These are phyloP conservation scores for Peromyscus californicus DNA, from an alignment of 2,113 vertebrate species.

Conservation along the genomic window DNA sequence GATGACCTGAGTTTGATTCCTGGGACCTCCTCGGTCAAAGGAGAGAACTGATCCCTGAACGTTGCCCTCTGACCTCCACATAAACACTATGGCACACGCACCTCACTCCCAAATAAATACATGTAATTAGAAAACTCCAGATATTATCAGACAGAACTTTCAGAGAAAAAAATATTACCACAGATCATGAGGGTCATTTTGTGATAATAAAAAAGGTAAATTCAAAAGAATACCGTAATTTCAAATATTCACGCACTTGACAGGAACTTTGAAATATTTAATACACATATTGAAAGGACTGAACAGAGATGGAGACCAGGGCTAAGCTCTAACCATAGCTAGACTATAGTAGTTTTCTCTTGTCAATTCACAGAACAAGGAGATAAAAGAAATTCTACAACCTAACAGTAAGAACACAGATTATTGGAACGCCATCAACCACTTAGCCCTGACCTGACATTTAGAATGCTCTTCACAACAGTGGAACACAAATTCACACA, in stretches of 20 bases:
- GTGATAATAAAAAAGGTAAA: slow-evolving; percentile 18
- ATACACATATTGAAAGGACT: not conserved
- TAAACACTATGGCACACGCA: not conserved
- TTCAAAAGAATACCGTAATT: not conserved
- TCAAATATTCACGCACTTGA: not conserved
- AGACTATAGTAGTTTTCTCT: not conserved
- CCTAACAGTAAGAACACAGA: not conserved
- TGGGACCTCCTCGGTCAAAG: too few species aligned
- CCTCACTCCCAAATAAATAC: not conserved
- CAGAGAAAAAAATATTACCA: slow-evolving; percentile 34
- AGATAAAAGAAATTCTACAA: not conserved
- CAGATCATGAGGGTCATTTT: not conserved
- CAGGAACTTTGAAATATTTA: slow-evolving; percentile 34
- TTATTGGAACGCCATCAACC: not conserved
- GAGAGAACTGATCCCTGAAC: not conserved
- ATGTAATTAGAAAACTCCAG: not conserved
- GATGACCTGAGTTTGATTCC: not conserved
- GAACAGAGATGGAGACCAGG: slow-evolving; percentile 1
- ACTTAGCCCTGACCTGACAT: not conserved
- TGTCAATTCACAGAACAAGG: not conserved
- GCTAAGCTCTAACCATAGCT: not conserved
- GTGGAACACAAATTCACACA: not conserved
- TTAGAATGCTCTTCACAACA: not conserved
- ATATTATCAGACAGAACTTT: not conserved
- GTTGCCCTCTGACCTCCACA: not conserved